Evolutionary conservation across 2,888 invertebrate species (phyloP).

Genomic region (Ephialtes manifestator): DNA sequence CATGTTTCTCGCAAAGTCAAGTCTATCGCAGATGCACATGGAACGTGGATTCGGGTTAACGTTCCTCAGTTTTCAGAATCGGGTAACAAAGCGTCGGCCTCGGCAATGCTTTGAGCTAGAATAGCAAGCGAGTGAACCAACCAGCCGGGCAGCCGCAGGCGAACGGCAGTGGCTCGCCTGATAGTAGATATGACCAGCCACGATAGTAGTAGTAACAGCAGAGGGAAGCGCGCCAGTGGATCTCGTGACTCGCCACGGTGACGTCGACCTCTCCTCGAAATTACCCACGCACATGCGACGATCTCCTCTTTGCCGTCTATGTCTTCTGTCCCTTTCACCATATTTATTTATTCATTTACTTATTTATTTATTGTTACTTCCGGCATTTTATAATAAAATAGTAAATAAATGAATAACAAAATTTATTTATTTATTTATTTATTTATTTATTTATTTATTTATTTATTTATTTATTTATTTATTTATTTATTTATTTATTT

Average conservation of each 20-base stretch:
- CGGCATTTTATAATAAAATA: too few species aligned
- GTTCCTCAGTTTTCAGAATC: slow-evolving; percentile 47
- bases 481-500: too few species aligned
- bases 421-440: too few species aligned
- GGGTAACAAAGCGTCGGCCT: slow-evolving; percentile 39
- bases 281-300: slow-evolving; percentile 53
- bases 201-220: background rate
- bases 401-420: too few species aligned
- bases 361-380: too few species aligned
- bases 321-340: background rate
- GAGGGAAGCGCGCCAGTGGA: slow-evolving; percentile 23
- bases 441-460: too few species aligned
- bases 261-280: slow-evolving; percentile 50
- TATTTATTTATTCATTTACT: background rate
- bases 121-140: background rate
- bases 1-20: background rate
- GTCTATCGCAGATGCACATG: background rate
- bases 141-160: slow-evolving; percentile 4
- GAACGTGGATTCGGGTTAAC: slow-evolving; percentile 31
- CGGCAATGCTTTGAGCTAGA: background rate
- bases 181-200: slow-evolving; percentile 41
- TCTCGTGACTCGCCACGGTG: slow-evolving; percentile 56
- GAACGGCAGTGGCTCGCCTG: slow-evolving; percentile 21
- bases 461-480: too few species aligned
- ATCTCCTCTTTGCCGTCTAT: slow-evolving; percentile 7